phyloP scores from a whole-genome alignment of 2,888 invertebrate species.

The Alloscopus bannaensis region DNA sequence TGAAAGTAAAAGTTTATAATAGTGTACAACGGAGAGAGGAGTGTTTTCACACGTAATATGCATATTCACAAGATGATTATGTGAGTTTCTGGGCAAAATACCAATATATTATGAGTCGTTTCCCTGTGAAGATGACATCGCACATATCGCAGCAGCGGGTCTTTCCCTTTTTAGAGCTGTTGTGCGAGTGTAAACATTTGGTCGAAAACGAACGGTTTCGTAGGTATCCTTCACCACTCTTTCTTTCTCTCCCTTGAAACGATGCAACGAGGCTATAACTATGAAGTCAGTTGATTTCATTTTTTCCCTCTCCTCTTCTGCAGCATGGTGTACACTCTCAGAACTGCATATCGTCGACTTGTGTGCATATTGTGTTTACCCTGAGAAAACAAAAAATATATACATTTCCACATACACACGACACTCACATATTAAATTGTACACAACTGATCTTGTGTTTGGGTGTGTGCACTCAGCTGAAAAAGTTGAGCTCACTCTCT shows the following conservation, averaged over 20 bases:
- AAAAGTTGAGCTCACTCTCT: no score
- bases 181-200: neutral
- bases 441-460: no score
- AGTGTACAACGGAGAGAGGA: constrained; percentile 39
- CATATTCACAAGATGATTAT: constrained; percentile 45
- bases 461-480: no score
- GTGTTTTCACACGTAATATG: constrained; percentile 22
- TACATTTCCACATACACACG: no score
- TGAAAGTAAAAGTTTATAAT: constrained; percentile 25
- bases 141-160: constrained; percentile 59
- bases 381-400: no score
- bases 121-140: constrained; percentile 60
- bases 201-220: neutral
- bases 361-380: no score
- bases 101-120: constrained; percentile 51
- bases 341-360: no score
- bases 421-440: no score
- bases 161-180: constrained; percentile 9
- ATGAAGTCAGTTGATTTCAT: no score
- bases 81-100: neutral
- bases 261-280: no score
- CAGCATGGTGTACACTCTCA: neutral
- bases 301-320: neutral
- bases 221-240: neutral
- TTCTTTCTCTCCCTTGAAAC: no score